Percentiles rank a stretch among this genome's conserved stretches.
Conservation (phyloP, 2,113 vertebrate species). For the Lamprologus ornatipinnis region DNA sequence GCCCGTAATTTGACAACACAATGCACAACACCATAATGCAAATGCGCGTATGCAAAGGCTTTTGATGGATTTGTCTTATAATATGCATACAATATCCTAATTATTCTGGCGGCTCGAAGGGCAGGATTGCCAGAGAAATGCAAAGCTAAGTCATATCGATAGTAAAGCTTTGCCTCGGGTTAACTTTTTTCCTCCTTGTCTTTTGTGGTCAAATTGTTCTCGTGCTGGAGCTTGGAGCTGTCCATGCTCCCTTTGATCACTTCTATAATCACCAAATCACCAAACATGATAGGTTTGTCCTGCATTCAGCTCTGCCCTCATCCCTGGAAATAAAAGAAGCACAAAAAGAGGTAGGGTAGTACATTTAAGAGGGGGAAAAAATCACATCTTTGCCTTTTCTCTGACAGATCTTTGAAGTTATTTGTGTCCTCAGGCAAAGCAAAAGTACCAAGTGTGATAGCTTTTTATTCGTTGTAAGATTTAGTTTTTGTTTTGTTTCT, state of each 20-base stretch:
- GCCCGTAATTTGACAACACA: conserved; percentile 22
- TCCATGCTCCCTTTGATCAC: conserved; percentile 48
- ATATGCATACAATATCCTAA: conserved; percentile 17
- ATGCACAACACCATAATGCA: conserved; percentile 33
- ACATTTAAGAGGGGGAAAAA: background rate
- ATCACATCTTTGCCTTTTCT: background rate
- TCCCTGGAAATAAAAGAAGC: conserved; percentile 11
- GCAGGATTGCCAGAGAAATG: background rate
- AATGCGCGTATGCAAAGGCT: background rate
- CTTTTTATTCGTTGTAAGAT: conserved; percentile 35
- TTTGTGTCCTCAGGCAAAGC: conserved; percentile 50
- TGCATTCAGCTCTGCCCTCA: conserved; percentile 7
- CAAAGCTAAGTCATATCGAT: background rate
- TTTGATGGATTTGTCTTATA: conserved; percentile 46
- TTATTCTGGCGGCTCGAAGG: conserved; percentile 1
- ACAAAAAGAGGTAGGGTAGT: background rate
- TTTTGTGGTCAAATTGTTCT: conserved; percentile 33
- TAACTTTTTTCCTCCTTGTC: background rate
- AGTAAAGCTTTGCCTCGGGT: background rate
- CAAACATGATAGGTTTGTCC: conserved; percentile 13
- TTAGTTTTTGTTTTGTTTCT: conserved; percentile 33
- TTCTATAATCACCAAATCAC: conserved; percentile 17
- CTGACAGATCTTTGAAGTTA: conserved; percentile 61
- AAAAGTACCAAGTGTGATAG: conserved; percentile 28
- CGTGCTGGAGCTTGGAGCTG: conserved; percentile 6